These are phyloP conservation scores for Telmatherina bonti DNA, from an alignment of 2,797 vertebrate genomes.

Conservation along the genomic window DNA sequence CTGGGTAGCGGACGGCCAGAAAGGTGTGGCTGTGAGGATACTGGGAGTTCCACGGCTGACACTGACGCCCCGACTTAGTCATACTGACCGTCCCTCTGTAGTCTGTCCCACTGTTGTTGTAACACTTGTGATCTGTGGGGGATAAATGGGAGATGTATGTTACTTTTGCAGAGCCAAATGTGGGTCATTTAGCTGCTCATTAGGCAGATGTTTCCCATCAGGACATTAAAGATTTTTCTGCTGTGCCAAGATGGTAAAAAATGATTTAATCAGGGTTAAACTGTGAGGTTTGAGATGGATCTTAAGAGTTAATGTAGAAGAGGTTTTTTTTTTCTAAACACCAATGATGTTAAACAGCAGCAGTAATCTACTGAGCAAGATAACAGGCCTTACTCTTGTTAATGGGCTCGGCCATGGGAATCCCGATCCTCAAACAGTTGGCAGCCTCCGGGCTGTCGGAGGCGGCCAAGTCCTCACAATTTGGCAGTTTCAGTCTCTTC, in stretches of 20 bases:
- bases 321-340: not conserved
- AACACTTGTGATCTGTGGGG: conserved; percentile 93
- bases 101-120: conserved; percentile 91
- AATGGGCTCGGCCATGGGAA: conserved; percentile 96
- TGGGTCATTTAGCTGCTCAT: not conserved
- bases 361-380: too few relatives aligned
- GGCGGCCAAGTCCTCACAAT: conserved; percentile 95
- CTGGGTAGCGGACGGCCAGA: conserved; percentile 89
- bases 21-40: conserved; percentile 96
- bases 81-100: conserved; percentile 94
- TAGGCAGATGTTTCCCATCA: too few relatives aligned
- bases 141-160: not conserved
- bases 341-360: not conserved
- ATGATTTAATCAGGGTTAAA: not conserved
- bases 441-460: conserved; percentile 90
- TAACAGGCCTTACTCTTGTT: conserved; percentile 90
- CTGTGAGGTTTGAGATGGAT: not conserved
- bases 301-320: not conserved
- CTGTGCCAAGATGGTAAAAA: not conserved
- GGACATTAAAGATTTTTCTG: not conserved
- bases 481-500: conserved; percentile 95
- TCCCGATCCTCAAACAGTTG: conserved; percentile 95
- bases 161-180: not conserved
- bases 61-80: conserved; percentile 94
- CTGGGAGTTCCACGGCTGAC: conserved; percentile 99